A percentile compares a stretch with the other conserved stretches of the same genome.
Evolutionary conservation across 2,888 invertebrate species (phyloP).

Genomic region (Hyles lineata): DNA sequence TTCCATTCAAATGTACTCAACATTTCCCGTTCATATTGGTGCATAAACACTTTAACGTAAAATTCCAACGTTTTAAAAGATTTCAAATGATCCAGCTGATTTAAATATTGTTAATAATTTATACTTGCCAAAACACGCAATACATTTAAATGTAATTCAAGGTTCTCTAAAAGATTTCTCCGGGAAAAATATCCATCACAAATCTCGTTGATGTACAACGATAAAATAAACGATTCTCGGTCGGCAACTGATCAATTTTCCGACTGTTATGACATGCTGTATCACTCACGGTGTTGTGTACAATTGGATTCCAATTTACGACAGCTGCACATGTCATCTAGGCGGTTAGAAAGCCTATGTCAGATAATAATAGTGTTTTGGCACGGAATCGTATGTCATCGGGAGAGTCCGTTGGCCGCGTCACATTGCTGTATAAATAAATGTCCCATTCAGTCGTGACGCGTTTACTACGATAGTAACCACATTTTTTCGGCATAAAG

Average conservation of each 20-base stretch:
- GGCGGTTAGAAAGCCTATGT: slow-evolving; percentile 13
- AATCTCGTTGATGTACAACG: slow-evolving; percentile 32
- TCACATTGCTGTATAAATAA: slow-evolving; percentile 78
- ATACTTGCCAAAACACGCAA: slow-evolving; percentile 37
- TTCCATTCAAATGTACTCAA: background rate
- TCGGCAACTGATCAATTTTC: slow-evolving; percentile 11
- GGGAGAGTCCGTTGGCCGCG: slow-evolving; percentile 34
- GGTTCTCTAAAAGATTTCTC: slow-evolving; percentile 31
- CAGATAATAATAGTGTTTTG: slow-evolving; percentile 66
- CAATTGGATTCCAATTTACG: slow-evolving; percentile 14
- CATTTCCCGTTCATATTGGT: background rate
- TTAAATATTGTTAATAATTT: slow-evolving; percentile 40
- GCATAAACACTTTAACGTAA: slow-evolving; percentile 8
- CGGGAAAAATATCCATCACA: slow-evolving; percentile 37
- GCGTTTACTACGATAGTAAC: slow-evolving; percentile 79
- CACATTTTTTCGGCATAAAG: slow-evolving; percentile 75
- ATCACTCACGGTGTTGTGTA: slow-evolving; percentile 11
- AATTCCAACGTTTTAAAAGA: slow-evolving; percentile 25
- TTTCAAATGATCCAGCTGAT: slow-evolving; percentile 37
- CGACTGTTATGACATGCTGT: slow-evolving; percentile 18
- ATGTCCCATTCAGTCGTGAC: slow-evolving; percentile 79
- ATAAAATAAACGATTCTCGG: slow-evolving; percentile 33
- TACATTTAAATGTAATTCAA: slow-evolving; percentile 25
- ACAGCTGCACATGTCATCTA: slow-evolving; percentile 7
- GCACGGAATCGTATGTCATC: slow-evolving; percentile 59